Evolutionary conservation across 2,888 invertebrate genomes (phyloP).

Genomic region (Monochamus alternatus): DNA sequence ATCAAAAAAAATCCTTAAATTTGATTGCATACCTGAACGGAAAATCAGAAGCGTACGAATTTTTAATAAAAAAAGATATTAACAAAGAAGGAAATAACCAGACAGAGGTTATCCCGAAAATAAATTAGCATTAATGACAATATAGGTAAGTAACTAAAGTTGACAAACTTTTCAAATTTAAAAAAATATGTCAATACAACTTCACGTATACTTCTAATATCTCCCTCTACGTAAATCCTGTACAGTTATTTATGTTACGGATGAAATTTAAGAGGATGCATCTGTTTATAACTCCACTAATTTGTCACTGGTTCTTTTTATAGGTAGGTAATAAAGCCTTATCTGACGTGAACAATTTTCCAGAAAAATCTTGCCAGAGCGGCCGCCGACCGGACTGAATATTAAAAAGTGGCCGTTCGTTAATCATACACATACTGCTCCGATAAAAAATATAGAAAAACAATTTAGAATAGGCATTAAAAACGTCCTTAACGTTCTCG

Average conservation of each 20-base stretch:
- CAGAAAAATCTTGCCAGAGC: not conserved
- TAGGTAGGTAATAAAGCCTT: conserved; percentile 11
- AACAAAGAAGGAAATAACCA: too few relatives aligned
- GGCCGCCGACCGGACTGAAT: conserved; percentile 5
- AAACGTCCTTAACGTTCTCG: conserved; percentile 65
- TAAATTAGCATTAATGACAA: too few relatives aligned
- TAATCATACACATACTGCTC: conserved; percentile 22
- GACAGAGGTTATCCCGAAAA: too few relatives aligned
- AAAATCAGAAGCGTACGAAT: too few relatives aligned
- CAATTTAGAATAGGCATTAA: conserved; percentile 63
- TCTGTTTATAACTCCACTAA: conserved; percentile 9
- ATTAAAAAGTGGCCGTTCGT: conserved; percentile 31
- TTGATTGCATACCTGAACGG: too few relatives aligned
- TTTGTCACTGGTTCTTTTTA: conserved; percentile 19
- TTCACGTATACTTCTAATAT: too few relatives aligned
- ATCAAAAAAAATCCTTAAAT: too few relatives aligned
- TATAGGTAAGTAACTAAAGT: too few relatives aligned
- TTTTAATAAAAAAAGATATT: too few relatives aligned
- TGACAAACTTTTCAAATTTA: too few relatives aligned
- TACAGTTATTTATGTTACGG: not conserved
- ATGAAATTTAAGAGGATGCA: not conserved
- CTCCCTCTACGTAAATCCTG: not conserved
- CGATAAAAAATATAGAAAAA: conserved; percentile 48
- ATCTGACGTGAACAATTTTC: conserved; percentile 17
- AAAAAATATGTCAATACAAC: too few relatives aligned